Evolutionary conservation across 2,888 invertebrate species (phyloP), one percentile per base, ranked within the genome.

Genomic region (Pharmacophagus antenor): DNA sequence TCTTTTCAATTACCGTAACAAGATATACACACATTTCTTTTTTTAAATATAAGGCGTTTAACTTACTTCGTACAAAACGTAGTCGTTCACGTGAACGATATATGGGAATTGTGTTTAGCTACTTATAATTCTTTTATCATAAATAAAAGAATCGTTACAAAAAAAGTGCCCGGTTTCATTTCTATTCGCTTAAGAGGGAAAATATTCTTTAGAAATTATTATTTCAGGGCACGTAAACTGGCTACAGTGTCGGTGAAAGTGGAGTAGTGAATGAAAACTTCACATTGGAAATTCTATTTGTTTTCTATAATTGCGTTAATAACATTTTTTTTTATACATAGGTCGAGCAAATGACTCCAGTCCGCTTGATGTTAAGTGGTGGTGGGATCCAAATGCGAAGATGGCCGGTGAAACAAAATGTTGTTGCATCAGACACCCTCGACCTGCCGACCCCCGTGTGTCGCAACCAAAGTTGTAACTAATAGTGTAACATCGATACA

Each of bases 21-120:
- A 60, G 54, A 59, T 55, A 55, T 60, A 54, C 59, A 54, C 21
- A 59, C 54, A 54, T 37, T 22, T 51, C 22, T 55, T 27, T 50
- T 51, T 50, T 25, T 50, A 49, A 47, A 60, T 25, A 60, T 60
- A 60, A 55, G 50, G 27, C 54, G 20, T 54, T 54, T 31, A 60
- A 50, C 41, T 54, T 59, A 54, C 27, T 27, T 54, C 44, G 21
- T 44, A 54, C 54, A 59, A 44, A 54, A 42, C 1, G 20, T 25
- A 53, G 31, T 17, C n/a, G n/a, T 42, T n/a, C n/a, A n/a, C n/a
- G n/a, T n/a, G n/a, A n/a, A n/a, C n/a, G n/a, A n/a, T n/a, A n/a
- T n/a, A n/a, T n/a, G n/a, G n/a, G 17, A 42, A 42, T 10, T 42
- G 31, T 15, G 8, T 12, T 31, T 15, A 31, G 31, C 31, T 10